Base-by-base conservation (phyloP, 2,113 vertebrate species). In the Manacus vitellinus region DNA sequence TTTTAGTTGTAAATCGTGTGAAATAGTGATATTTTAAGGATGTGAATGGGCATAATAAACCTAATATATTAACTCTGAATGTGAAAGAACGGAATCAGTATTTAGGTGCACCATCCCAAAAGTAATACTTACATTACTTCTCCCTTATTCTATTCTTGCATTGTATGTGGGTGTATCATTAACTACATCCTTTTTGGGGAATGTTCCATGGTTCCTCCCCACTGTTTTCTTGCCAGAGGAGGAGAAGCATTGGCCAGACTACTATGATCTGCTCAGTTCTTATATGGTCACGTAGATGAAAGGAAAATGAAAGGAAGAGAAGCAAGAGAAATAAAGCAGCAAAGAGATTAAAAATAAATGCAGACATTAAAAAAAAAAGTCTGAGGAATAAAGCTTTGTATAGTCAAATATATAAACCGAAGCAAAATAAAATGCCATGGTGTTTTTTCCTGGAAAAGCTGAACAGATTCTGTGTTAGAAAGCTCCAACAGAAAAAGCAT, bases 141-240 rank as follows among this genome's bases (percentile, higher is more conserved):
- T 94, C 89, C 93, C 95, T 94, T 74, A 96, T 94, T 85, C 90
- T 96, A 96, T 94, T 93, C 92, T 90, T 93, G 94, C 68, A 94
- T 4, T 96, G 92, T 90, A 43, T 93, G 74, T 90, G 92, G 85
- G 82, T 95, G 72, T 93, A 88, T 90, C 94, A 86, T 96, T 93
- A 96, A 92, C 95, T 96, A 97, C 85, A 94, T 97, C 96, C 94
- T 92, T 95, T 96, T 78, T 5, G 95, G 76, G 83, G 61, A 88
- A 75, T 8, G 76, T 78, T 96, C 88, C 94, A 91, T 35, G 88
- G 88, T 77, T 94, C 65, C 91, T 96, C 96, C 92, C 61, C 94
- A 95, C 16, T 94, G 82, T 72, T 96, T 93, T 94, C 95, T 97
- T 96, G 95, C 33, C 95, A 96, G 83, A 96, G 92, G 92, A 96